Evolutionary conservation across 2,113 vertebrate genomes (phyloP).

Genomic region (Paradoxurus hermaphroditus): DNA sequence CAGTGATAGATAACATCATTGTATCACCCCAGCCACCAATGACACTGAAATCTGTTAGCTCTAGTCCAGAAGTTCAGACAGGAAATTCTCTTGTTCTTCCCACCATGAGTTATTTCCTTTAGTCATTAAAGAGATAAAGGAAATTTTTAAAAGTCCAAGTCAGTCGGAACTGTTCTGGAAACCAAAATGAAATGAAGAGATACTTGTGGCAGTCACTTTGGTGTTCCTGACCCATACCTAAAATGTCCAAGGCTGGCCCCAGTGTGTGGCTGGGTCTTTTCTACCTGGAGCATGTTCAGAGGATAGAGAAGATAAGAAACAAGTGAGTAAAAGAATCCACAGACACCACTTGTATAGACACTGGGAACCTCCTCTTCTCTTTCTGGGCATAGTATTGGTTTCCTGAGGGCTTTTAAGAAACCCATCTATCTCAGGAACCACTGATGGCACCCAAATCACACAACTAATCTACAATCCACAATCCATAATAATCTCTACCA

Average conservation of each 20-base stretch:
- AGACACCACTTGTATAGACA: accelerated
- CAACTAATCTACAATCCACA: background rate
- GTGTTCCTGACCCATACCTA: background rate
- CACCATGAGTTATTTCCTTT: background rate
- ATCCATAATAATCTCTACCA: background rate
- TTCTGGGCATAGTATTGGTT: background rate
- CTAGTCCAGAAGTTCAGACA: background rate
- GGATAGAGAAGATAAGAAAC: background rate
- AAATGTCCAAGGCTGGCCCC: background rate
- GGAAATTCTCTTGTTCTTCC: background rate
- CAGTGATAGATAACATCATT: background rate
- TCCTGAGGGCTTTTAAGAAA: background rate
- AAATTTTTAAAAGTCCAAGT: background rate
- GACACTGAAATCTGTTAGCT: background rate
- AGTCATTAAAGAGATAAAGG: background rate
- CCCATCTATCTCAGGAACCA: background rate
- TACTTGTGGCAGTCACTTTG: background rate
- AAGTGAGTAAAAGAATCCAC: background rate
- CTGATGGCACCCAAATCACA: background rate
- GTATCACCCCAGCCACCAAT: background rate
- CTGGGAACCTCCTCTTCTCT: background rate
- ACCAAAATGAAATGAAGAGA: background rate
- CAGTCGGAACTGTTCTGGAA: background rate
- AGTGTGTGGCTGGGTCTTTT: background rate
- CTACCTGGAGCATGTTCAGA: background rate